Evolutionary conservation across 1,140 invertebrate species (phyloP).

Genomic region (Theocolax elegans): DNA sequence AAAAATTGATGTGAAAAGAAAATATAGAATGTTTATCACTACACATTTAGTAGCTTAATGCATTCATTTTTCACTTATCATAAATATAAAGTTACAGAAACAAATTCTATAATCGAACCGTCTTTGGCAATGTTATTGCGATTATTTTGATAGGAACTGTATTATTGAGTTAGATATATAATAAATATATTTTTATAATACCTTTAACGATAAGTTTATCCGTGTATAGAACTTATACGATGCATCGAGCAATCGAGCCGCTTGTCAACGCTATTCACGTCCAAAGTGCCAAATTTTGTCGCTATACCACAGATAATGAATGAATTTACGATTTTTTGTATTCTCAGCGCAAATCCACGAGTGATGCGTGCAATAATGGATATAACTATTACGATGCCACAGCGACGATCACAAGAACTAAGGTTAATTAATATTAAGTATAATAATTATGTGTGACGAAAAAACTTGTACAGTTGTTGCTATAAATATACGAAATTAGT

Average conservation of each 20-base stretch:
- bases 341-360: slow-evolving; percentile 36
- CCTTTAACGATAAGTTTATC: slow-evolving; percentile 20
- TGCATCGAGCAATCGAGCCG: not conserved
- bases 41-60: too few relatives aligned
- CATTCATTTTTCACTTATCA: too few relatives aligned
- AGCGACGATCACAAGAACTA: slow-evolving; percentile 39
- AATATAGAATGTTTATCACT: too few relatives aligned
- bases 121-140: not conserved
- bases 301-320: not conserved
- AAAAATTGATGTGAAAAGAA: too few relatives aligned
- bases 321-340: not conserved
- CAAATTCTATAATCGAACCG: too few relatives aligned
- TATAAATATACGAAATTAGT: slow-evolving; percentile 68
- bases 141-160: slow-evolving; percentile 16
- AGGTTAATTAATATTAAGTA: slow-evolving; percentile 55
- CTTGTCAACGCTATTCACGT: slow-evolving; percentile 24
- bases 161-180: slow-evolving; percentile 20
- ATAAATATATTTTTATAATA: slow-evolving; percentile 37
- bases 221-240: slow-evolving; percentile 9
- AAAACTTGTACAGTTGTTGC: slow-evolving; percentile 68
- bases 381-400: slow-evolving; percentile 7
- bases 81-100: too few relatives aligned
- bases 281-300: slow-evolving; percentile 37
- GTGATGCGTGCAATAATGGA: slow-evolving; percentile 36
- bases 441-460: slow-evolving; percentile 62